A percentile compares a stretch with the other conserved stretches of the same genome.
phyloP scores from a whole-genome alignment of 2,888 invertebrate species.

The Polymixis lichenea region DNA sequence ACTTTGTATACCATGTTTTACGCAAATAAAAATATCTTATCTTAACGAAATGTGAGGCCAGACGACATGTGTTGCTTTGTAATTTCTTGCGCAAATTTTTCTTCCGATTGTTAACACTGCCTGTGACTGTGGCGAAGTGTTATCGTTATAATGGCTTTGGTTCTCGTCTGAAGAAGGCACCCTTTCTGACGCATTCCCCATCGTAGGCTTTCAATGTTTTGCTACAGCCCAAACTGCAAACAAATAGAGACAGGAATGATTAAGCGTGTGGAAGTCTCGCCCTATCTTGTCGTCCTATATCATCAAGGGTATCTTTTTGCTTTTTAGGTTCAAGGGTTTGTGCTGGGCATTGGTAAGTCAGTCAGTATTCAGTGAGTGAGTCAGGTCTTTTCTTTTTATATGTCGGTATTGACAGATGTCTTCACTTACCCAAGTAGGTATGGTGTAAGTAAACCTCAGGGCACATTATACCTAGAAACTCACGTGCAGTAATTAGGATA shows the following conservation, averaged over 20 bases:
- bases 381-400: background rate
- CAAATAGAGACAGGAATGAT: background rate
- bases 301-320: background rate
- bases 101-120: background rate
- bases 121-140: background rate
- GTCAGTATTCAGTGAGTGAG: too few relatives aligned
- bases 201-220: constrained; percentile 24
- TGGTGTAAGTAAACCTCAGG: background rate
- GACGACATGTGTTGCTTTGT: background rate
- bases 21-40: too few relatives aligned
- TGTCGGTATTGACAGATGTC: background rate
- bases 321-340: background rate
- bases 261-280: background rate
- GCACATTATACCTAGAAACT: constrained; percentile 7
- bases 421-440: background rate
- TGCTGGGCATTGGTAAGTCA: background rate
- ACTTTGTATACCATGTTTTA: too few relatives aligned
- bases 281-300: too few relatives aligned
- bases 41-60: background rate
- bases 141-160: background rate
- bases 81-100: background rate
- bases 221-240: constrained; percentile 27
- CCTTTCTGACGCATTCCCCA: constrained; percentile 19
- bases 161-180: background rate
- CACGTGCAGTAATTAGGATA: constrained; percentile 37